Evolutionary conservation across 2,113 vertebrate genomes (phyloP).

Genomic region (Perca fluviatilis): DNA sequence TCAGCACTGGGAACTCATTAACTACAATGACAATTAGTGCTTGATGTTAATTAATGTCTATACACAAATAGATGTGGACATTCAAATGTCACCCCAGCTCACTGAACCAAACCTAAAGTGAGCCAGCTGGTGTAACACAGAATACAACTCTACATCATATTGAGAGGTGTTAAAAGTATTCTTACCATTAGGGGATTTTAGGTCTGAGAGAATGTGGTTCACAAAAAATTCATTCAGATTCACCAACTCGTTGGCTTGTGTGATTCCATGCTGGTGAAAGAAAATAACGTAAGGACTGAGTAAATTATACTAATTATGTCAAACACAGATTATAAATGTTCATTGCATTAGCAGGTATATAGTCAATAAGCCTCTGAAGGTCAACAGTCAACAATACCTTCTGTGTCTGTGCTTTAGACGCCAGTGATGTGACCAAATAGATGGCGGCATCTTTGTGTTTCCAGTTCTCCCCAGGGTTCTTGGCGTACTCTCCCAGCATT

Average conservation of each 20-base stretch:
- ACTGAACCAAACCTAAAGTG: background rate
- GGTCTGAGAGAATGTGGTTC: constrained; percentile 95
- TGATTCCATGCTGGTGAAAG: constrained; percentile 94
- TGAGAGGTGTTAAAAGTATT: background rate
- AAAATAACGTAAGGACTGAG: background rate
- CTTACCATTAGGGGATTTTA: constrained; percentile 94
- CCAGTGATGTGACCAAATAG: constrained; percentile 97
- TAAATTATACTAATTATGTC: background rate
- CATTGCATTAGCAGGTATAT: background rate
- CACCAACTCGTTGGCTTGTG: constrained; percentile 98
- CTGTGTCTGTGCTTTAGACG: constrained; percentile 98
- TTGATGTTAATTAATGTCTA: background rate
- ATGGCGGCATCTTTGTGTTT: constrained; percentile 99
- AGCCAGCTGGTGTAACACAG: background rate
- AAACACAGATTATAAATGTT: background rate
- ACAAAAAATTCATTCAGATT: constrained; percentile 97
- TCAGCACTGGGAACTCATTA: constrained; percentile 98
- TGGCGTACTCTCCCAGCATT: constrained; percentile 95
- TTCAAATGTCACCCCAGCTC: background rate
- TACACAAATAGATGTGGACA: background rate
- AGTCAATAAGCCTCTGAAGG: background rate
- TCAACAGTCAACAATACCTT: constrained; percentile 85
- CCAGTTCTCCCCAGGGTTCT: constrained; percentile 95
- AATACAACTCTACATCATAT: background rate
- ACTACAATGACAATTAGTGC: constrained; percentile 82